Base-by-base conservation (phyloP, 1,140 invertebrate genomes). In the Helicoverpa armigera region DNA sequence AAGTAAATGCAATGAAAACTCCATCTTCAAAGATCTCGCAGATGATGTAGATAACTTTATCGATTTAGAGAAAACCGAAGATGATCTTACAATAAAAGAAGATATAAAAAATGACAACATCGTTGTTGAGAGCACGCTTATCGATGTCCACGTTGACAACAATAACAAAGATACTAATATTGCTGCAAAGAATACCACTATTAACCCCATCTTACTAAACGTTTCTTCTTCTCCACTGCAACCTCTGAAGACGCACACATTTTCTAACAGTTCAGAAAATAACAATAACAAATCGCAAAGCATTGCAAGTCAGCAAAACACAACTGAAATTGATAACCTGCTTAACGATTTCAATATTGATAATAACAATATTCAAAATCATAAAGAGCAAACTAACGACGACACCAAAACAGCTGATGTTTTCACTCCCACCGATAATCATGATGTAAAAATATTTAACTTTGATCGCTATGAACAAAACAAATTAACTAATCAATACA, bases 391-490 rank as follows among this genome's bases (percentile, higher is more conserved):
- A 16, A 54, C 3, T 53, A 72, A 63, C 60, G 85, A 85, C 29
- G 65, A 63, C 9, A 31, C 70, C 4, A 89, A 85, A 54, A 89
- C 88, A 70, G 81, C 69, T 48, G 87, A 91, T 56, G 73, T 80
- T 29, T 54, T 85, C 13, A 87, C 85, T 11, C 84, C 91, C 5
- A 90, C 85, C 51, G 88, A 94, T 84, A 90, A 87, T 78, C 86
- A 95, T 56, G 93, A 93, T 63, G 89, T 95, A 35, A 94, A 95
- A 90, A 92, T 95, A 86, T 95, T 95, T 84, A 95, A 95, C 83
- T 95, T 95, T 63, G 95, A 95, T 87, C 91, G 91, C 18, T 95
- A 95, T 51, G 95, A 95, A 86, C 92, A 95, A 84, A 94, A 85
- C 43, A 95, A 92, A 86, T 82, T 92, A 69, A 80, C 87, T 56